Base-by-base conservation (phyloP, 2,888 invertebrate genomes). In the Eurytoma adleriae region DNA sequence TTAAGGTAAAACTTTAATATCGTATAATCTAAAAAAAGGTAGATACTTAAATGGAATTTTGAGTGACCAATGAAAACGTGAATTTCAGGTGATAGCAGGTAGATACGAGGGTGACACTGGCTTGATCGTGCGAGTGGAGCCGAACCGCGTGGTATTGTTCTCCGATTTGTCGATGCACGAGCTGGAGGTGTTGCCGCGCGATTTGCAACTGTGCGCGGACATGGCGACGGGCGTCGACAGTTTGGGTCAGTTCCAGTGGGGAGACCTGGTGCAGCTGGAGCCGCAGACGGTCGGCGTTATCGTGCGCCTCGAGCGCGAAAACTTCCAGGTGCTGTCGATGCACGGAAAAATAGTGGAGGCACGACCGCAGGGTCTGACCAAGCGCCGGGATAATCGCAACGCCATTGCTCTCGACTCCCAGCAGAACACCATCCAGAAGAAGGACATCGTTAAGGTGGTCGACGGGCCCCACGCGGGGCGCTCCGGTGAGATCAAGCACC, bases 141-240 rank as follows among this genome's bases (percentile, higher is more conserved):
- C 96, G 18, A 96, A 97, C 85, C 92, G 97, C 68, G 97, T 97
- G 4, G 98, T 99, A 3, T 92, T 99, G 0, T 98, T 99, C 84
- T 98, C 98, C 0, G 99, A 99, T 92, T 92, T 99, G 80, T 98
- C 98, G 1, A 98, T 98, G 96, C 99, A 99, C 90, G 99, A 99
- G 92, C 93, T 99, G 86, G 96, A 96, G 91, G 96, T 97, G 18
- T 91, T 98, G 82, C 98, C 98, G 0, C 94, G 97, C 82, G 99
- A 99, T 91, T 92, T 99, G 79, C 99, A 99, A 89, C 93, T 96
- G 5, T 40, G 40, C 40, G 4, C 98, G 0, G 99, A 99, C 91
- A 98, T 98, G 95, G 98, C 99, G 2, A 98, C 98, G 40, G 99
- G 99, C 56, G 99, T 99, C 0, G 99, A 99, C 91, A 97, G 98